These are phyloP conservation scores for Thryonomys swinderianus DNA, from an alignment of 2,113 vertebrate genomes.

Conservation along the genomic window DNA sequence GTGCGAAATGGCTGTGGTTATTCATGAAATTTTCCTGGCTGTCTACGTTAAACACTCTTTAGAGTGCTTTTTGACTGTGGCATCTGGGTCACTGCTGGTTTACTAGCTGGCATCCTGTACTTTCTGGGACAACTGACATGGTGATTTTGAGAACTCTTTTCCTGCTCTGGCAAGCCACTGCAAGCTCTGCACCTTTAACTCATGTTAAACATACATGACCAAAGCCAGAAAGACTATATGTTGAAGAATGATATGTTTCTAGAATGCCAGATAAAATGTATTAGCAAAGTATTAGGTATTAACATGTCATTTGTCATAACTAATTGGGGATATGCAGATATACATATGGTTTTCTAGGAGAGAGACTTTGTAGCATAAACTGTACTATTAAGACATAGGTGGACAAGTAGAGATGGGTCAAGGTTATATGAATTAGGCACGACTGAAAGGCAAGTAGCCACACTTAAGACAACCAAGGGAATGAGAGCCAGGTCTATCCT, in stretches of 20 bases:
- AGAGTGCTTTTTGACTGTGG: slow-evolving; percentile 59
- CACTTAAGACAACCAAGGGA: not conserved
- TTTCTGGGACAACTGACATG: slow-evolving; percentile 39
- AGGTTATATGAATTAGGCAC: not conserved
- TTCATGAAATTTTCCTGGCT: slow-evolving; percentile 74
- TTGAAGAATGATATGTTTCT: not conserved
- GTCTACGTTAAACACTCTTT: slow-evolving; percentile 61
- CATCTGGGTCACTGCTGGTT: slow-evolving; percentile 41
- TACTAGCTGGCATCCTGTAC: slow-evolving; percentile 57
- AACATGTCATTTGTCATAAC: not conserved
- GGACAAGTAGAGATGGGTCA: not conserved
- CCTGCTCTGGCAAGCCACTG: slow-evolving; percentile 38
- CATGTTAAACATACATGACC: slow-evolving; percentile 28
- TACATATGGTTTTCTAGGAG: not conserved
- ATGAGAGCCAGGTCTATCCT: not conserved
- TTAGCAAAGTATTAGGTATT: not conserved
- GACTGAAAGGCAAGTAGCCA: not conserved
- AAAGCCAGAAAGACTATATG: slow-evolving; percentile 10
- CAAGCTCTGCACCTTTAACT: slow-evolving; percentile 51
- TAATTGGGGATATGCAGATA: slow-evolving; percentile 32
- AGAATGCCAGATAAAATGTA: slow-evolving; percentile 7
- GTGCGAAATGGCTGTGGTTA: slow-evolving; percentile 21
- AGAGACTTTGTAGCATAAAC: not conserved
- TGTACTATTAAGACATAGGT: not conserved
- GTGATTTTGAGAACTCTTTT: slow-evolving; percentile 61